Evolutionary conservation across 2,797 vertebrate genomes (phyloP).

Genomic region (Saxicola maurus): DNA sequence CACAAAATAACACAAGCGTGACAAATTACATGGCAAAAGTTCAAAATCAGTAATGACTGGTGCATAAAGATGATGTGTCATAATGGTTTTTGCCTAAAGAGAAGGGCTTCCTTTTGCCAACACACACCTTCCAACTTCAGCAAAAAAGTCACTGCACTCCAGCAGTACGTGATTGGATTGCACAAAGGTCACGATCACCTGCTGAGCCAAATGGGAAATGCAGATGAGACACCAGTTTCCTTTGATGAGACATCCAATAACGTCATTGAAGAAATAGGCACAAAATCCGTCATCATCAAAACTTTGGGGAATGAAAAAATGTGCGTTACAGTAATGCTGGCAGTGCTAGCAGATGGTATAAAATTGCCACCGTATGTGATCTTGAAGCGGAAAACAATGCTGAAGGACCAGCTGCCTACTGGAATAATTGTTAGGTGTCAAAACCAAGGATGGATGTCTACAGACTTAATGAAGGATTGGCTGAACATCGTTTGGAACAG

Average conservation of each 20-base stretch:
- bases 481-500: not conserved
- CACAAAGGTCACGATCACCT: not conserved
- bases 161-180: not conserved
- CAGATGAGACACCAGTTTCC: constrained; percentile 22
- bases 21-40: constrained; percentile 21
- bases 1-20: not conserved
- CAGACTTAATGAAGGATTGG: constrained; percentile 52
- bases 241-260: constrained; percentile 34
- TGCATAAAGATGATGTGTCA: not conserved
- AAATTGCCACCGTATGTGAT: constrained; percentile 68
- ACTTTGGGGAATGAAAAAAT: constrained; percentile 59
- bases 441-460: constrained; percentile 55
- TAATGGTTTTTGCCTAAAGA: constrained; percentile 5
- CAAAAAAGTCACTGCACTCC: not conserved
- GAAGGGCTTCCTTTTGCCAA: not conserved
- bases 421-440: constrained; percentile 65
- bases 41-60: not conserved
- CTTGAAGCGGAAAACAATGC: constrained; percentile 63
- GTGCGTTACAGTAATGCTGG: constrained; percentile 43
- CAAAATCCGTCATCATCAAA: constrained; percentile 53
- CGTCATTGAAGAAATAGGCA: constrained; percentile 24
- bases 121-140: not conserved
- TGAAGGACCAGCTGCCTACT: constrained; percentile 61
- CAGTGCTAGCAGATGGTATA: constrained; percentile 58
- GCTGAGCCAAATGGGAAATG: constrained; percentile 14